Conservation (phyloP, 2,113 vertebrate species). For the Lophura nycthemera region DNA sequence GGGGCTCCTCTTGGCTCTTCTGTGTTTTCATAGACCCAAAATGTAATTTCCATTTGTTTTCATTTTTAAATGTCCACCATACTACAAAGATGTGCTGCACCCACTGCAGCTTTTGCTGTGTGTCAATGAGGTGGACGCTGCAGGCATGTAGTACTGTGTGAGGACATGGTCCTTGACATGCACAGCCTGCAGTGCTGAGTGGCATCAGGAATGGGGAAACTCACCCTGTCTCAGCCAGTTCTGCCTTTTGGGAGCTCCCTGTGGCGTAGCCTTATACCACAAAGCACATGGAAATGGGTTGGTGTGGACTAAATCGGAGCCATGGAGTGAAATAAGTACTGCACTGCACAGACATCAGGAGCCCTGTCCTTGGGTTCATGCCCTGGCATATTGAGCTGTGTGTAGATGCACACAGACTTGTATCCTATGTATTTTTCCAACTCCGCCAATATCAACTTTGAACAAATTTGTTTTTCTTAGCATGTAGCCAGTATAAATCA, state of each 20-base stretch:
- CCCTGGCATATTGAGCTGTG: background rate
- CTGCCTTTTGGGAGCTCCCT: background rate
- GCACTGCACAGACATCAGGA: background rate
- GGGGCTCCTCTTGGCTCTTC: background rate
- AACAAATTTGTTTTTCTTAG: background rate
- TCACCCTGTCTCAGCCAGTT: background rate
- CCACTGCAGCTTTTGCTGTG: fast-evolving
- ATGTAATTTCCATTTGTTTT: background rate
- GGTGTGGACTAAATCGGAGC: background rate
- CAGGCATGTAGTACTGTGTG: fast-evolving
- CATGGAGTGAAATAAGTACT: background rate
- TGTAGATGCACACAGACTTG: background rate
- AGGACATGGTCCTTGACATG: fast-evolving
- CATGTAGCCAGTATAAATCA: background rate
- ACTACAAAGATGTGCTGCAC: background rate
- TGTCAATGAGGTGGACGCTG: background rate
- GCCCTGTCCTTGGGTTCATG: background rate
- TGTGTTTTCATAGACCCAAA: background rate
- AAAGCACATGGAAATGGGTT: background rate
- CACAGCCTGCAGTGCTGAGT: background rate
- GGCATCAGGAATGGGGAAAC: background rate
- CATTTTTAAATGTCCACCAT: background rate
- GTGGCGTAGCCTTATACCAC: background rate
- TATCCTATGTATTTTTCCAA: background rate
- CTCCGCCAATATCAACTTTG: background rate